Percentiles rank a stretch among this genome's conserved stretches.
phyloP scores from a whole-genome alignment of 1,140 invertebrate genomes.

The Neodiprion pinetum region DNA sequence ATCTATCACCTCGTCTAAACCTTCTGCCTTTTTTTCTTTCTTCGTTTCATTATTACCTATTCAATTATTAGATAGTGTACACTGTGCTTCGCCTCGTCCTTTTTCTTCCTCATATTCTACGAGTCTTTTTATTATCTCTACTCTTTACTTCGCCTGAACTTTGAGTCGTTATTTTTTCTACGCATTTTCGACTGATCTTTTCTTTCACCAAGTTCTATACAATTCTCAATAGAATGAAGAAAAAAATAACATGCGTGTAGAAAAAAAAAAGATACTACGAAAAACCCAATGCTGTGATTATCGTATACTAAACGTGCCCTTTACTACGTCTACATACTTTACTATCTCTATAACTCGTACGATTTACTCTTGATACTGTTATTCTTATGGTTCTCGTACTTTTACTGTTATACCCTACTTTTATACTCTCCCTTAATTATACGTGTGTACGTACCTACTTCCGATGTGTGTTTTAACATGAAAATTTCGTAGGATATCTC shows the following conservation, averaged over 20 bases:
- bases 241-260: not conserved
- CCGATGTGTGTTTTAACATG: too few relatives aligned
- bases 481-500: too few relatives aligned
- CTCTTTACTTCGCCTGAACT: constrained; percentile 5
- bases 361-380: not conserved
- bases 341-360: not conserved
- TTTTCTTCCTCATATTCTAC: not conserved
- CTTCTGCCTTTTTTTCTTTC: constrained; percentile 18
- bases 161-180: constrained; percentile 8
- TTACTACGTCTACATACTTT: constrained; percentile 1
- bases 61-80: not conserved
- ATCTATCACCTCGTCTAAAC: not conserved
- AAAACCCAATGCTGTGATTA: constrained; percentile 12
- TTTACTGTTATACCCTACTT: not conserved
- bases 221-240: not conserved
- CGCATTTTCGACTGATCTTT: constrained; percentile 5
- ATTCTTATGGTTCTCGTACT: not conserved
- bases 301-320: not conserved
- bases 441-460: not conserved
- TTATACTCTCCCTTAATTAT: constrained; percentile 5
- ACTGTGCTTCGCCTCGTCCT: constrained; percentile 13
- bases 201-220: constrained; percentile 15
- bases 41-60: constrained; percentile 25
- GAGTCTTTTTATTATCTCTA: constrained; percentile 15
- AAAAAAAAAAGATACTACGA: constrained; percentile 1